Base-by-base conservation (phyloP, 92 coral and sea anemone species). In the Epizoanthus ramosus region DNA sequence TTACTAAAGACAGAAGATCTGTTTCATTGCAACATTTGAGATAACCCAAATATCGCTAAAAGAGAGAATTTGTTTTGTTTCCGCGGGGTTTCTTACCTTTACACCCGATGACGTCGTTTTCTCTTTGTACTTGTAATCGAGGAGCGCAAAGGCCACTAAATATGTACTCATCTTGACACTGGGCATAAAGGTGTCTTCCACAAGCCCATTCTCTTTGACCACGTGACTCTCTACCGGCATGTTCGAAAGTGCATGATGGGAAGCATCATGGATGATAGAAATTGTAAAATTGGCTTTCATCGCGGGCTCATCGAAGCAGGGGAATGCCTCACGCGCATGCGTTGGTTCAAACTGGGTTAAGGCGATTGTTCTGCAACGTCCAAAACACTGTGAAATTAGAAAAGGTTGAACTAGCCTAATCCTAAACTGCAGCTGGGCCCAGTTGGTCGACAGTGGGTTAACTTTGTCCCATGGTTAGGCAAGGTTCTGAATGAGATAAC, bases 121-220 rank as follows among this genome's bases (percentile, higher is more conserved):
- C 37, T 87, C 90, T 71, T 87, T 82, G 45, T 68, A 75, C 65
- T 75, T 83, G 80, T 83, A 87, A 81, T 87, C 87, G 21, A 87
- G 35, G 15, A 87, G 88, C 25, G 90, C 88, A 21, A 87, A 87
- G 21, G 90, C 90, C 74, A 87, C 90, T 16, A 87, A 73, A 53
- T 87, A 87, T 54, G 90, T 72, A 65, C 90, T 87, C 90, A 87
- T 87, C 66, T 83, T 83, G 79, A 87, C 90, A 66, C 87, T 75
- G 0, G 87, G 87, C 16, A 79, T 73, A 19, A 87, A 87, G 17
- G 84, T 81, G 33, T 75, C 87, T 54, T 87, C 87, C n/a, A 87
- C 90, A 28, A 87, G 87, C 67, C 84, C 84, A 66, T 87, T 87
- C 41, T 83, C 18, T 10, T 79, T 82, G 59, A 50, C 50, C 43